Evolutionary conservation across 2,113 vertebrate species (phyloP), one percentile per base, ranked within the genome.

Genomic region (Corydoras maculifer): DNA sequence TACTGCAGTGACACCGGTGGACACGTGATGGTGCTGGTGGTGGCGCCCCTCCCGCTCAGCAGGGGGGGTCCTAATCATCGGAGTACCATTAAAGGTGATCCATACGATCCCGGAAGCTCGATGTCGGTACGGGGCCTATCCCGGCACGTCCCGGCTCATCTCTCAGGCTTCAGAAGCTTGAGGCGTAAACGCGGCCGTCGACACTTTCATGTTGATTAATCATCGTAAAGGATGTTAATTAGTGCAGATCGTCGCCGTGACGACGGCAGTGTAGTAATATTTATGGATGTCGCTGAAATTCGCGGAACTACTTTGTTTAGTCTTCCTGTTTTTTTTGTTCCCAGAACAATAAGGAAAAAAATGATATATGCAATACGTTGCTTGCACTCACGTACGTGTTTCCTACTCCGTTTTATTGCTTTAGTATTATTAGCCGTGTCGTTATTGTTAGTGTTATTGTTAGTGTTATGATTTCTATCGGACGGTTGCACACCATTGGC

Each of bases 301-400:
- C 68, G 18, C 18, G 60, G 62, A 78, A 83, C 74, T 92, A 54
- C 14, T 79, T 84, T 48, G 59, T 83, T 84, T 82, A 61, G 82
- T 82, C 80, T 81, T 83, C 77, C 78, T 82, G 65, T 80, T 85
- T 43, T 91, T 86, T 91, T 86, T 81, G 82, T 88, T 86, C 83
- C 91, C 90, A 88, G 91, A 90, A 91, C 89, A 94, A 81, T 67
- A 75, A 85, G 31, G 75, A 85, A 72, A 81, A 79, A 91, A 18
- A 12, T 68, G 55, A 69, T 58, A 94, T 95, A 97, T 97, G 94
- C 94, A 99, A 97, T 92, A 93, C 88, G 18, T 90, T 93, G 91
- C 92, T 94, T 94, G 92, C 94, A 93, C 94, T 89, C 91, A 89
- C 89, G 84, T 92, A 91, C 88, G 91, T 85, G 89, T 80, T 81